Conservation (phyloP, 2,797 vertebrate species). For the Macrochelys suwanniensis region DNA sequence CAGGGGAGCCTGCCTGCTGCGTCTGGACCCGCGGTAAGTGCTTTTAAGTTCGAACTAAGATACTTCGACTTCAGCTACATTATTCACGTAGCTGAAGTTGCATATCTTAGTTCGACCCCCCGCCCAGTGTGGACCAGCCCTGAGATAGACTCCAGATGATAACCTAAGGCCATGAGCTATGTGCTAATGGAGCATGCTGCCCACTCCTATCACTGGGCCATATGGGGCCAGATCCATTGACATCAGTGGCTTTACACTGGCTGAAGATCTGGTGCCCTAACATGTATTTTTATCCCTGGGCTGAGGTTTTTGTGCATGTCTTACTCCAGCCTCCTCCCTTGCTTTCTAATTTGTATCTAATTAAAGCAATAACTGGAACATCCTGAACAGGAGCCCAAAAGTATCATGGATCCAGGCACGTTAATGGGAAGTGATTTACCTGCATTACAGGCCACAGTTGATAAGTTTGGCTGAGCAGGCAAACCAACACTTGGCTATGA, state of each 20-base stretch:
- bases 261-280: not conserved
- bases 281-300: not conserved
- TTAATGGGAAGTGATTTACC: not conserved
- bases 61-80: too few species aligned
- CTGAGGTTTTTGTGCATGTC: not conserved
- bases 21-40: too few species aligned
- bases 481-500: constrained; percentile 55
- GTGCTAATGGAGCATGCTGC: not conserved
- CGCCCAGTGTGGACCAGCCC: too few species aligned
- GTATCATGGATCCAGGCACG: not conserved
- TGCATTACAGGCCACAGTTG: not conserved
- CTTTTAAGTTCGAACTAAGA: too few species aligned
- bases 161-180: not conserved
- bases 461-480: not conserved
- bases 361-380: not conserved
- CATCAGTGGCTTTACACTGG: not conserved
- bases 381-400: not conserved
- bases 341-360: not conserved
- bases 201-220: not conserved
- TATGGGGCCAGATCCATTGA: not conserved
- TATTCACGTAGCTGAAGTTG: too few species aligned
- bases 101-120: too few species aligned
- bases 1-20: too few species aligned
- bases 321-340: not conserved
- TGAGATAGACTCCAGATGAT: not conserved